Evolutionary conservation across 2,888 invertebrate species (phyloP).

Genomic region (Drosophila ustulata): DNA sequence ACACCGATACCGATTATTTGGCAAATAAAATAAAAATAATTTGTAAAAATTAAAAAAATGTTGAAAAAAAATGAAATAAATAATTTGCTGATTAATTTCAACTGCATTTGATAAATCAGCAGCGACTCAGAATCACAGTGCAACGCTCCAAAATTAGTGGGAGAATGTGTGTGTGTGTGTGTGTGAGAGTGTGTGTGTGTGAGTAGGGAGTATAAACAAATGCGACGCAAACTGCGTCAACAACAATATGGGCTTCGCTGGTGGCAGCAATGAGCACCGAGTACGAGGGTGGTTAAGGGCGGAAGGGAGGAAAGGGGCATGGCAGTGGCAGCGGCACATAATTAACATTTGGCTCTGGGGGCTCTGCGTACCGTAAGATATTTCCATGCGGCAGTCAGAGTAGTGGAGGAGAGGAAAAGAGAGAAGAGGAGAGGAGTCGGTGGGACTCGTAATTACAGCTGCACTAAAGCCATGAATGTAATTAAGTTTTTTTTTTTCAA

Average conservation of each 20-base stretch:
- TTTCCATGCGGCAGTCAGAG: slow-evolving; percentile 40
- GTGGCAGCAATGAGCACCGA: slow-evolving; percentile 36
- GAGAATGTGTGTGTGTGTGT: slow-evolving; percentile 7
- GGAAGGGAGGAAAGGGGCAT: neutral
- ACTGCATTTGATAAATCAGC: neutral
- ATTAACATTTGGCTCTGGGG: slow-evolving; percentile 75
- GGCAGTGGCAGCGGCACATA: slow-evolving; percentile 50
- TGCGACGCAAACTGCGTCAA: slow-evolving; percentile 51
- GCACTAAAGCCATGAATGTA: slow-evolving; percentile 67
- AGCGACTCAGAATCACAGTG: slow-evolving; percentile 33
- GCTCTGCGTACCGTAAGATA: slow-evolving; percentile 69
- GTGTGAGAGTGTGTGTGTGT: slow-evolving; percentile 7
- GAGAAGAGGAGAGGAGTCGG: neutral
- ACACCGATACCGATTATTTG: too few relatives aligned
- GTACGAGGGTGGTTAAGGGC: slow-evolving; percentile 26
- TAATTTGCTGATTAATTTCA: neutral
- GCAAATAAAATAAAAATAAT: too few relatives aligned
- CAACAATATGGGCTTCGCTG: slow-evolving; percentile 44
- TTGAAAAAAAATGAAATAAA: too few relatives aligned
- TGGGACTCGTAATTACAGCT: slow-evolving; percentile 48
- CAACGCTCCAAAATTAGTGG: slow-evolving; percentile 36
- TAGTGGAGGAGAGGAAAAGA: too few relatives aligned
- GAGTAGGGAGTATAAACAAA: slow-evolving; percentile 52
- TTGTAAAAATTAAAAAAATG: too few relatives aligned
- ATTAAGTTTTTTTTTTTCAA: slow-evolving; percentile 62